Evolutionary conservation across 2,113 vertebrate genomes (phyloP).

Genomic region (Neofelis nebulosa): DNA sequence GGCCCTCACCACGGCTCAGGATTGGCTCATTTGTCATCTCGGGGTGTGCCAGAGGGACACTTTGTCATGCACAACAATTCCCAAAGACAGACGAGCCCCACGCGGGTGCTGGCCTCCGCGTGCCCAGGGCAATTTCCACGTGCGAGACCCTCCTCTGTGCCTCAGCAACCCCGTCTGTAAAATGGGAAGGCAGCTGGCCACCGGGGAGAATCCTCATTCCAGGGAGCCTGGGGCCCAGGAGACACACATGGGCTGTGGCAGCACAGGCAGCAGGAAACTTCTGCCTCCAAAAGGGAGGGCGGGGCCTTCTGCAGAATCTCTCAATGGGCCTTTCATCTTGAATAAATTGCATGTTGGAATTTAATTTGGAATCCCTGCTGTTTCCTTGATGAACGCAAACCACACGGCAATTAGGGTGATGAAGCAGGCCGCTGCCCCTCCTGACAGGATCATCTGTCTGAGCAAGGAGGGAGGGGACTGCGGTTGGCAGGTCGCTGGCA

Average conservation of each 20-base stretch:
- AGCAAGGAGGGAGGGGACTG: neutral
- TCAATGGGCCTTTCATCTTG: neutral
- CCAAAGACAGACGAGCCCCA: neutral
- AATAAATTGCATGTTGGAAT: slow-evolving; percentile 62
- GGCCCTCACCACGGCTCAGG: neutral
- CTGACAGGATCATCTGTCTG: slow-evolving; percentile 64
- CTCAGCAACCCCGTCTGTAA: neutral
- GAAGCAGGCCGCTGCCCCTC: slow-evolving; percentile 25
- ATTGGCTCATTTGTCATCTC: neutral
- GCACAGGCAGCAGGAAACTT: neutral
- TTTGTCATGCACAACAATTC: neutral
- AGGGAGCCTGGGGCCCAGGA: neutral
- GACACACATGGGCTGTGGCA: too few relatives aligned
- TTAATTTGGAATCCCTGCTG: slow-evolving; percentile 69
- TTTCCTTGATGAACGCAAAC: slow-evolving; percentile 69
- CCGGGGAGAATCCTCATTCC: neutral
- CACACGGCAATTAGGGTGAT: slow-evolving; percentile 62
- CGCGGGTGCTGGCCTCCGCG: too few relatives aligned
- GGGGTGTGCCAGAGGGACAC: neutral
- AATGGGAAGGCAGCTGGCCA: neutral
- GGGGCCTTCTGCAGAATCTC: neutral
- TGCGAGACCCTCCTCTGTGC: neutral
- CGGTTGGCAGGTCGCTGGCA: slow-evolving; percentile 16
- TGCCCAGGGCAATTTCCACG: neutral
- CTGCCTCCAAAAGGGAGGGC: neutral